Evolutionary conservation across 2,888 invertebrate genomes (phyloP).

Genomic region (Conchocele bisecta): DNA sequence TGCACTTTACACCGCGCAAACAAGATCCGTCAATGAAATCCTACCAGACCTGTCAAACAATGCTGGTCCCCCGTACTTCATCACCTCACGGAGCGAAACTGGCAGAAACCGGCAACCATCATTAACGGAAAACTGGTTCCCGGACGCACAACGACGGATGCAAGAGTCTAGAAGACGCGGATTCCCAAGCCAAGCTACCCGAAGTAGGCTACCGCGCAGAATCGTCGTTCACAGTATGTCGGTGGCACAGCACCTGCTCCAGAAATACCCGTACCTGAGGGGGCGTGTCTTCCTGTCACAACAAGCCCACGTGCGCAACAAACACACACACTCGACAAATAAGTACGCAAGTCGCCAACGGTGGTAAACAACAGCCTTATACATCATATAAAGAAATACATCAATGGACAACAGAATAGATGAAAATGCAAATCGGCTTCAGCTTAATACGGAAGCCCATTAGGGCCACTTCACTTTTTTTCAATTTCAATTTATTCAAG

Average conservation of each 20-base stretch:
- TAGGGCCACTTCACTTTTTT: no score
- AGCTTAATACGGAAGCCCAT: no score
- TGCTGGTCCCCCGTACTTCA: not conserved
- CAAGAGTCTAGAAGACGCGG: not conserved
- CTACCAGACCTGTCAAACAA: not conserved
- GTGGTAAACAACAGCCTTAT: no score
- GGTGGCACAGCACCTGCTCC: constrained; percentile 34
- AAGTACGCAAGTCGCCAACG: constrained; percentile 25
- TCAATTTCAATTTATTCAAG: no score
- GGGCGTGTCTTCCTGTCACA: constrained; percentile 47
- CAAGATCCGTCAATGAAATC: not conserved
- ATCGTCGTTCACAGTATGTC: constrained; percentile 41
- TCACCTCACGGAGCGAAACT: not conserved
- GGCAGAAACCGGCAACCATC: not conserved
- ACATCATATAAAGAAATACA: no score
- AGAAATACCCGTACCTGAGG: constrained; percentile 36
- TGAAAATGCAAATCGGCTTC: no score
- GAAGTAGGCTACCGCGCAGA: constrained; percentile 23
- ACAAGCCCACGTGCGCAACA: constrained; percentile 17
- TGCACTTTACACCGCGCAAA: not conserved
- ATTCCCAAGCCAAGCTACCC: no score
- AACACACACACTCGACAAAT: constrained; percentile 3
- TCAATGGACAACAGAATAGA: no score
- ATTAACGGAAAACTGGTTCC: constrained; percentile 18
- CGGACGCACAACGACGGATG: not conserved